Conservation (phyloP, 2,797 vertebrate species). For the Myotis planiceps region DNA sequence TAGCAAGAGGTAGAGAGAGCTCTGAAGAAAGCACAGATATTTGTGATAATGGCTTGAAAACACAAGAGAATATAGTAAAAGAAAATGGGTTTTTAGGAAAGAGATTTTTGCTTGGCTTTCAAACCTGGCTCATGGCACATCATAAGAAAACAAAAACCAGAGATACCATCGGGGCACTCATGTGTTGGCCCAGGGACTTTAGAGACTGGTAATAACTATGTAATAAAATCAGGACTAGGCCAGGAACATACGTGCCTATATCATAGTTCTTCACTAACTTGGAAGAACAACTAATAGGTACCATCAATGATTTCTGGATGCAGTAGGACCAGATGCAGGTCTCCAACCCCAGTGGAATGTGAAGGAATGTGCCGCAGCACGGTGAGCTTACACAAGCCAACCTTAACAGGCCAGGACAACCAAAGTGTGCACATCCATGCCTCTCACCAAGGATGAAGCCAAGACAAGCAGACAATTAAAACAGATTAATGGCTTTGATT, state of each 20-base stretch:
- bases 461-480: constrained; percentile 81
- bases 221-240: not conserved
- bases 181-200: not conserved
- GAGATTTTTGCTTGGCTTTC: not conserved
- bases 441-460: constrained; percentile 63
- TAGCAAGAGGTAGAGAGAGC: not conserved
- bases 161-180: not conserved
- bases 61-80: not conserved
- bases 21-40: not conserved
- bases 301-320: not conserved
- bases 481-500: constrained; percentile 83
- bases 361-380: not conserved
- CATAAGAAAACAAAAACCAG: not conserved
- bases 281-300: not conserved
- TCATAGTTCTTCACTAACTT: not conserved
- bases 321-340: not conserved
- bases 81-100: not conserved
- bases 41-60: not conserved
- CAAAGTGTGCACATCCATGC: constrained; percentile 60
- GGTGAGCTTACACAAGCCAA: not conserved
- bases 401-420: constrained; percentile 43
- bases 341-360: not conserved
- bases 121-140: not conserved
- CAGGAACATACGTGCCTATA: not conserved
- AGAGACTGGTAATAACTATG: not conserved